A percentile compares a stretch with the other conserved stretches of the same genome.
Evolutionary conservation across 2,113 vertebrate species (phyloP).

Genomic region (Peromyscus polionotus): DNA sequence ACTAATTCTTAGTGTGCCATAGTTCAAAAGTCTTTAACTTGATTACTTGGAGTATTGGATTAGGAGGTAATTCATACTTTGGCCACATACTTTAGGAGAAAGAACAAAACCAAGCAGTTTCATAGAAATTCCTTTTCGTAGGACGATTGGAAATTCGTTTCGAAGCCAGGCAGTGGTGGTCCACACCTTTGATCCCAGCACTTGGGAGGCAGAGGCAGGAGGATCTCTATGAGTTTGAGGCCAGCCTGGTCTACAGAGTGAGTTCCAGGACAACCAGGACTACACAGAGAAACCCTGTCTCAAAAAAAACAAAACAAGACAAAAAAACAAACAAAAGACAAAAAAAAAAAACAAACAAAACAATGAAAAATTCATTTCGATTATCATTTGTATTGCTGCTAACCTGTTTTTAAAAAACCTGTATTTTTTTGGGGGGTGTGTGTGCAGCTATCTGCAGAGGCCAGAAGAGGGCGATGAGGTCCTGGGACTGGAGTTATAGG

Average conservation of each 20-base stretch:
- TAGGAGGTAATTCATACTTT: background rate
- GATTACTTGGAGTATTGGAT: background rate
- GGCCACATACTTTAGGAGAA: background rate
- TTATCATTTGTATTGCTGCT: too few relatives aligned
- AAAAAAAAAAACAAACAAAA: too few relatives aligned
- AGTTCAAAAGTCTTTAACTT: background rate
- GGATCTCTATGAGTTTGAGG: background rate
- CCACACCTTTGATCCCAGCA: background rate
- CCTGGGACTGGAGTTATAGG: too few relatives aligned
- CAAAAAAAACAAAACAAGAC: background rate
- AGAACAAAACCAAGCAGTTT: slow-evolving; percentile 2
- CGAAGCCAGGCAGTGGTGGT: background rate
- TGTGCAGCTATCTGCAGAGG: too few relatives aligned
- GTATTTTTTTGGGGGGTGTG: too few relatives aligned
- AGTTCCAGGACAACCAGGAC: background rate
- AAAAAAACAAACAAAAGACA: too few relatives aligned
- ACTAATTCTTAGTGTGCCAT: background rate
- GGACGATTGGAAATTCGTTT: background rate
- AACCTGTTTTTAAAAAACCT: too few relatives aligned
- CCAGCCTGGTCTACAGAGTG: background rate
- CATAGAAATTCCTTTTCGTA: slow-evolving; percentile 35
- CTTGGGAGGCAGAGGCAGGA: background rate
- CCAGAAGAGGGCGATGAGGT: too few relatives aligned
- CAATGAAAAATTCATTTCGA: too few relatives aligned
- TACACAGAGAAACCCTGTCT: background rate